phyloP scores from a whole-genome alignment of 2,113 vertebrate species.

The Rostratula benghalensis region DNA sequence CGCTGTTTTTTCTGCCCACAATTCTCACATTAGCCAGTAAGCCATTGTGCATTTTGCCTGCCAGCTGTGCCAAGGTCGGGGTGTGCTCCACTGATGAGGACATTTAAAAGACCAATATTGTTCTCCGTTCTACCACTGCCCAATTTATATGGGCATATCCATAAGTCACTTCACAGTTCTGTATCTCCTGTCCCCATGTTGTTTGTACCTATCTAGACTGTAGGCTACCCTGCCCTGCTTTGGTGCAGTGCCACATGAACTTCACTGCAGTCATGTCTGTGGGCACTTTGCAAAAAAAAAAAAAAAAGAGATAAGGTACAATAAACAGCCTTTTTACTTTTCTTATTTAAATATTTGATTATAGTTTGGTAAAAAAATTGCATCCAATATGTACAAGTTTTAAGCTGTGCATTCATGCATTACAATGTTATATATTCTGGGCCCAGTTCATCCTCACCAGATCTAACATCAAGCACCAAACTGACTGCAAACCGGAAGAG shows the following conservation, averaged over 20 bases:
- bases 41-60: background rate
- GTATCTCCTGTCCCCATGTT: background rate
- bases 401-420: background rate
- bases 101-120: background rate
- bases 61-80: background rate
- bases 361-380: background rate
- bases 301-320: background rate
- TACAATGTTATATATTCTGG: background rate
- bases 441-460: slow-evolving; percentile 89
- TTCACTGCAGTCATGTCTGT: background rate
- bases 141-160: background rate
- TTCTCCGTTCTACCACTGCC: background rate
- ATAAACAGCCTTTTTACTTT: background rate
- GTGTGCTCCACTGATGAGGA: background rate
- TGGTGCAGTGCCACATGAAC: background rate
- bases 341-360: background rate
- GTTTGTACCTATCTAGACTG: background rate
- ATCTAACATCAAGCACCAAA: slow-evolving; percentile 88
- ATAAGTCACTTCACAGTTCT: background rate
- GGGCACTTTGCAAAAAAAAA: background rate
- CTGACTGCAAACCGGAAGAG: slow-evolving; percentile 92
- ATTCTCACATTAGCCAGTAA: background rate
- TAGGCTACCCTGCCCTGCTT: background rate
- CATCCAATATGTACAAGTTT: background rate
- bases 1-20: background rate